Evolutionary conservation across 2,888 invertebrate species (phyloP).

Genomic region (Deilephila porcellus): DNA sequence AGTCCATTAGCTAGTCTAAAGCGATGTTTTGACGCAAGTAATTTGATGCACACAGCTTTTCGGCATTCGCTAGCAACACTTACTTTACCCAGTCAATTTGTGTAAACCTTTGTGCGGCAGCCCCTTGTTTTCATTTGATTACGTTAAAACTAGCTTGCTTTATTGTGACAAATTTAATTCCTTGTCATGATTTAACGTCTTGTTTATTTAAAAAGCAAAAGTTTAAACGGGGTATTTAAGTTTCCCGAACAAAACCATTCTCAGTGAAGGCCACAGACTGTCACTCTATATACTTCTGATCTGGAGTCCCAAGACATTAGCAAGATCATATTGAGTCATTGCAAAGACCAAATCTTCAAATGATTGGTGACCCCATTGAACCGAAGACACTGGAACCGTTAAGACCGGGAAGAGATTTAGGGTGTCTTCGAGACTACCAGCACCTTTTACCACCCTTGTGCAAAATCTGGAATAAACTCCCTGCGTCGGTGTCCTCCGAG

Average conservation of each 20-base stretch:
- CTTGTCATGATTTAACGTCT: neutral
- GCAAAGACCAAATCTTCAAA: too few species aligned
- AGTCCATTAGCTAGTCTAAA: slow-evolving; percentile 70
- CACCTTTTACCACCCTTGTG: too few species aligned
- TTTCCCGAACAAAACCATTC: neutral
- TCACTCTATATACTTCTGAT: too few species aligned
- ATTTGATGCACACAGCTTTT: slow-evolving; percentile 61
- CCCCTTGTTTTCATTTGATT: slow-evolving; percentile 19
- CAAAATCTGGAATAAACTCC: too few species aligned
- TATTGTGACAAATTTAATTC: neutral
- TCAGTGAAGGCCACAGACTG: too few species aligned
- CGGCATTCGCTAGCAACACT: slow-evolving; percentile 49
- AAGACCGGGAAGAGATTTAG: too few species aligned
- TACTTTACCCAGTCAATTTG: slow-evolving; percentile 64
- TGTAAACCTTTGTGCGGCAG: slow-evolving; percentile 51
- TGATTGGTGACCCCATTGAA: too few species aligned
- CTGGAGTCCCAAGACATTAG: too few species aligned
- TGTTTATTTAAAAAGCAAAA: neutral
- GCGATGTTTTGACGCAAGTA: slow-evolving; percentile 60
- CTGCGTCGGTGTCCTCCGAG: too few species aligned
- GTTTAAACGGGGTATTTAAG: neutral
- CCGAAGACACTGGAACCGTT: too few species aligned
- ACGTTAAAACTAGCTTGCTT: slow-evolving; percentile 3
- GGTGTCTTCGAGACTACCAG: too few species aligned
- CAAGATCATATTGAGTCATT: too few species aligned